Evolutionary conservation across 2,888 invertebrate species (phyloP).

Genomic region (Caradrina kadenii): DNA sequence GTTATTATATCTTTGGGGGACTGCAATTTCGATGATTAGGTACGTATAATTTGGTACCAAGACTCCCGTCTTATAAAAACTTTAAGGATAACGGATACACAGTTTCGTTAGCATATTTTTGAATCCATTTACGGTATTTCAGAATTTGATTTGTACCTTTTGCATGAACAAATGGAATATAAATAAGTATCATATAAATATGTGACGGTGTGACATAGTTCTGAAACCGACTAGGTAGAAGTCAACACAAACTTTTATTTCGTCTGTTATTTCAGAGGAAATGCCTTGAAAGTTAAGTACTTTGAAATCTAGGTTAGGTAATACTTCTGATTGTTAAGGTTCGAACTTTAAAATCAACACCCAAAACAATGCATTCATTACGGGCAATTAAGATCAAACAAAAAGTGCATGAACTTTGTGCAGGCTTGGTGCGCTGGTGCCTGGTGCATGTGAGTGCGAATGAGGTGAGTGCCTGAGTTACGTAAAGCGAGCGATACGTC

Average conservation of each 20-base stretch:
- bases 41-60: constrained; percentile 2
- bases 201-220: constrained; percentile 20
- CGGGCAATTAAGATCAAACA: constrained; percentile 44
- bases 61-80: constrained; percentile 8
- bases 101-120: constrained; percentile 16
- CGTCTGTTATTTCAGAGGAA: background rate
- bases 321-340: constrained; percentile 19
- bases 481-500: constrained; percentile 71
- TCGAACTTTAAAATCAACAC: constrained; percentile 26
- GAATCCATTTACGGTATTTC: constrained; percentile 40
- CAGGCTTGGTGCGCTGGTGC: constrained; percentile 27
- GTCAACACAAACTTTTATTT: background rate
- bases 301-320: constrained; percentile 29
- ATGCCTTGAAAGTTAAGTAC: background rate
- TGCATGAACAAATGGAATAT: constrained; percentile 31
- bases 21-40: constrained; percentile 3
- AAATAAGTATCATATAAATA: constrained; percentile 10
- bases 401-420: constrained; percentile 48
- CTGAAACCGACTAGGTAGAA: background rate
- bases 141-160: constrained; percentile 41
- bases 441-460: constrained; percentile 43
- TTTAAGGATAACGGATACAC: constrained; percentile 16
- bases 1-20: constrained; percentile 8
- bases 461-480: constrained; percentile 72
- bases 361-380: constrained; percentile 48